phyloP scores from a whole-genome alignment of 2,888 invertebrate genomes.

The Andrena chrysosceles region DNA sequence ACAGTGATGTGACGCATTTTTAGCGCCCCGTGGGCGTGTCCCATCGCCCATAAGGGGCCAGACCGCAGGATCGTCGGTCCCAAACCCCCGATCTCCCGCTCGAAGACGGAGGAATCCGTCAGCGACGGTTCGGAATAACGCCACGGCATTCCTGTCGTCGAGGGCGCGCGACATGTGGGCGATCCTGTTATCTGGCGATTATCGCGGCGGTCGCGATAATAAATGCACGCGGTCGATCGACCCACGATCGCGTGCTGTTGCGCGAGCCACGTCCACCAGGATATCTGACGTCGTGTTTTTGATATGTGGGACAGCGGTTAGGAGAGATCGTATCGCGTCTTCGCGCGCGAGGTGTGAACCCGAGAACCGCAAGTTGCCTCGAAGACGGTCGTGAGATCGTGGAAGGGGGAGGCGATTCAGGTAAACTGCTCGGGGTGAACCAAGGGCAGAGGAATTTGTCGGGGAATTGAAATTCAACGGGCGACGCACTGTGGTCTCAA shows the following conservation, averaged over 20 bases:
- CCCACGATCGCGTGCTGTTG: conserved; percentile 38
- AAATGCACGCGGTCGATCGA: conserved; percentile 50
- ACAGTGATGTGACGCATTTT: conserved; percentile 40
- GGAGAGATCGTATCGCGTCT: conserved; percentile 52
- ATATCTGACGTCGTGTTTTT: conserved; percentile 54
- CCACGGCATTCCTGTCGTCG: conserved; percentile 35
- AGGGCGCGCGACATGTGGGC: conserved; percentile 52
- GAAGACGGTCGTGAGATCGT: neutral
- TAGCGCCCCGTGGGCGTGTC: conserved; percentile 16
- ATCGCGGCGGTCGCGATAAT: conserved; percentile 59
- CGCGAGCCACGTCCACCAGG: conserved; percentile 57
- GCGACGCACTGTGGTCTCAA: too few relatives aligned
- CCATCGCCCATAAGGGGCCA: neutral
- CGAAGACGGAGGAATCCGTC: conserved; percentile 21
- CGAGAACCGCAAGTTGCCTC: conserved; percentile 41
- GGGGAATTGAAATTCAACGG: conserved; percentile 38
- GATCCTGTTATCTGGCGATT: conserved; percentile 60
- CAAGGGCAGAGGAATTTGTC: neutral
- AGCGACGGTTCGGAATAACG: neutral
- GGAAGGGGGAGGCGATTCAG: too few relatives aligned
- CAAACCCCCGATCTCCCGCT: neutral
- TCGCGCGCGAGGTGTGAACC: conserved; percentile 55
- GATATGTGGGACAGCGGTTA: conserved; percentile 65
- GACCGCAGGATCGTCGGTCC: conserved; percentile 23
- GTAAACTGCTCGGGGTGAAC: neutral